Percentiles rank a stretch among this genome's conserved stretches.
phyloP scores from a whole-genome alignment of 2,888 invertebrate species.

The Biston stratarius region DNA sequence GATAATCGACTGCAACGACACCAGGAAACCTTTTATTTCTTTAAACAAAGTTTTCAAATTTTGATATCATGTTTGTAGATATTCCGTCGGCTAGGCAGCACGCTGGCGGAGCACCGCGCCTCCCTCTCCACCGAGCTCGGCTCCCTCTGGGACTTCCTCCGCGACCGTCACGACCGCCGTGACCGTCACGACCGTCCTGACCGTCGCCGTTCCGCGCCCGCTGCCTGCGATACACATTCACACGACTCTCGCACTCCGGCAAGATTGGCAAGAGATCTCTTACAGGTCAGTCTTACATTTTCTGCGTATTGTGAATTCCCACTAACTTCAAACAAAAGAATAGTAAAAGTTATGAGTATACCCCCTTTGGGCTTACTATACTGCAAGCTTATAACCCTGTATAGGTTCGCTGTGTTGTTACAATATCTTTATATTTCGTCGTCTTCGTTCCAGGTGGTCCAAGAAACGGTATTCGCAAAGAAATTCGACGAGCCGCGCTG shows the following conservation, averaged over 20 bases:
- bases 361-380: too few species aligned
- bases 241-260: conserved; percentile 70
- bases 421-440: background rate
- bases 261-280: conserved; percentile 73
- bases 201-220: conserved; percentile 66
- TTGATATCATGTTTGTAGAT: conserved; percentile 69
- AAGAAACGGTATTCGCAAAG: conserved; percentile 76
- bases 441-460: conserved; percentile 70
- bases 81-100: conserved; percentile 76
- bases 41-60: too few species aligned
- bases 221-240: conserved; percentile 59
- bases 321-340: too few species aligned
- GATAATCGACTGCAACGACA: too few species aligned
- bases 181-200: conserved; percentile 70
- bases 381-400: too few species aligned
- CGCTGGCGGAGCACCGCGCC: conserved; percentile 78
- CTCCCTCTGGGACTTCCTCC: conserved; percentile 80
- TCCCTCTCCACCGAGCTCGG: conserved; percentile 78
- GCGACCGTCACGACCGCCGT: conserved; percentile 65
- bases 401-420: too few species aligned
- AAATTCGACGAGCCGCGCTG: conserved; percentile 74
- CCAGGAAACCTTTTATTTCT: too few species aligned
- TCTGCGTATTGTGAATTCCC: too few species aligned
- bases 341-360: too few species aligned
- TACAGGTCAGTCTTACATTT: conserved; percentile 63